phyloP scores from a whole-genome alignment of 1,140 invertebrate genomes.

The Caenorhabditis latens region DNA sequence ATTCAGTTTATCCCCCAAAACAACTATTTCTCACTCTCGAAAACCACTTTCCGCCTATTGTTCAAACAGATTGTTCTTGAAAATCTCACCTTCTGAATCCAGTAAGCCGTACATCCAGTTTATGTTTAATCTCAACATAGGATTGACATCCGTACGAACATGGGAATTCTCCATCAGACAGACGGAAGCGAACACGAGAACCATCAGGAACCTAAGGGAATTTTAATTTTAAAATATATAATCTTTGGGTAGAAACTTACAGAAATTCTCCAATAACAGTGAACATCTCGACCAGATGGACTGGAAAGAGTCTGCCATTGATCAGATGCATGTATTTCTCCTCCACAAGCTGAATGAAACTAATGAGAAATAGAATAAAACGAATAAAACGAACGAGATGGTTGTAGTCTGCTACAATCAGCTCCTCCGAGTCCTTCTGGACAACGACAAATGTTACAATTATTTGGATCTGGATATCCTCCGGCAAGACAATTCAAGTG shows the following conservation, averaged over 20 bases:
- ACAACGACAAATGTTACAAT: conserved; percentile 68
- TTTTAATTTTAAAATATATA: not conserved
- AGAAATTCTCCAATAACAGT: conserved; percentile 77
- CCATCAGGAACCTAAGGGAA: conserved; percentile 71
- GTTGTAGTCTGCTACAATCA: conserved; percentile 75
- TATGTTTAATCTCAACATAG: conserved; percentile 77
- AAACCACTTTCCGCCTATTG: not conserved
- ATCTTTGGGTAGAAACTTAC: conserved; percentile 56
- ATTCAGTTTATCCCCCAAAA: not conserved
- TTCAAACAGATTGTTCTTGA: not conserved
- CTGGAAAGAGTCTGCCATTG: conserved; percentile 76
- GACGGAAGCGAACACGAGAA: conserved; percentile 74
- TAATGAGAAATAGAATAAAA: not conserved
- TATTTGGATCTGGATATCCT: conserved; percentile 77
- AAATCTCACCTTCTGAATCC: conserved; percentile 74
- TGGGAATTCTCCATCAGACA: conserved; percentile 77
- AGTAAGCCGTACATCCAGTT: conserved; percentile 74
- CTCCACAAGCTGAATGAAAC: conserved; percentile 72
- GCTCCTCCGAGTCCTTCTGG: conserved; percentile 76
- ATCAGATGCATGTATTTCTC: conserved; percentile 73
- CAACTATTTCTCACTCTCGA: not conserved
- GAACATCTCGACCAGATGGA: conserved; percentile 73
- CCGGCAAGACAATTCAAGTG: conserved; percentile 72
- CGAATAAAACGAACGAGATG: conserved; percentile 69
- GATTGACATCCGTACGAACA: conserved; percentile 76